Percentiles rank a stretch among this genome's conserved stretches.
These are phyloP conservation scores for Xylota segnis DNA, from an alignment of 2,888 invertebrate species.

Conservation along the genomic window DNA sequence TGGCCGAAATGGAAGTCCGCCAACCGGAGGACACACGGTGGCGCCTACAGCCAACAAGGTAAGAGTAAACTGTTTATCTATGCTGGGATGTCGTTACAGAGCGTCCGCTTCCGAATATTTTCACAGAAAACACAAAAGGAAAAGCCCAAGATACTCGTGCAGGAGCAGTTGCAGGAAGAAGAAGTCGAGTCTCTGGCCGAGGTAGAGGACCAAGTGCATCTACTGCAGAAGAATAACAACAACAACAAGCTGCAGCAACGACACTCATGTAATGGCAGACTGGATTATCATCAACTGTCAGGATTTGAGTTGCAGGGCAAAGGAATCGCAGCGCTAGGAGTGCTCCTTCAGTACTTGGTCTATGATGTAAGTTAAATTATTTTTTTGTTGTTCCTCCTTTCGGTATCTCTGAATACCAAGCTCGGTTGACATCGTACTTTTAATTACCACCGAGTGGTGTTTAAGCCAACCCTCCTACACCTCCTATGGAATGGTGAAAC, in stretches of 20 bases:
- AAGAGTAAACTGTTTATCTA: constrained; percentile 32
- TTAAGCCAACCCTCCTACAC: constrained; percentile 45
- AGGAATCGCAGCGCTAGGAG: constrained; percentile 93
- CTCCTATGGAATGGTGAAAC: constrained; percentile 18
- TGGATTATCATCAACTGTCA: constrained; percentile 79
- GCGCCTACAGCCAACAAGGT: constrained; percentile 66
- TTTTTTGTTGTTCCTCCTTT: not conserved
- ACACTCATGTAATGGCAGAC: constrained; percentile 80
- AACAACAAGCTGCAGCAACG: constrained; percentile 77
- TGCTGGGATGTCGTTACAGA: constrained; percentile 1
- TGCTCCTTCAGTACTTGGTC: constrained; percentile 93
- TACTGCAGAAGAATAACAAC: constrained; percentile 68
- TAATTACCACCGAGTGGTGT: constrained; percentile 61
- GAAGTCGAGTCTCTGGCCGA: constrained; percentile 57
- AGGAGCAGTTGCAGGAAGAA: constrained; percentile 60
- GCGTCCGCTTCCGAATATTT: constrained; percentile 21
- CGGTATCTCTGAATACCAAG: not conserved
- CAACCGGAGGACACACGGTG: constrained; percentile 64
- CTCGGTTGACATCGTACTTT: constrained; percentile 23
- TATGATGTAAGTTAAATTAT: constrained; percentile 87
- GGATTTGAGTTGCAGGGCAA: constrained; percentile 84
- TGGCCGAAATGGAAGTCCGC: constrained; percentile 68
- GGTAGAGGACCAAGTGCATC: constrained; percentile 50
- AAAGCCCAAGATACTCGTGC: constrained; percentile 62
- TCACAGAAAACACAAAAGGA: constrained; percentile 73